A percentile compares a stretch with the other conserved stretches of the same genome.
phyloP scores from a whole-genome alignment of 2,888 invertebrate genomes.

The Zygothrica quintamaculata region DNA sequence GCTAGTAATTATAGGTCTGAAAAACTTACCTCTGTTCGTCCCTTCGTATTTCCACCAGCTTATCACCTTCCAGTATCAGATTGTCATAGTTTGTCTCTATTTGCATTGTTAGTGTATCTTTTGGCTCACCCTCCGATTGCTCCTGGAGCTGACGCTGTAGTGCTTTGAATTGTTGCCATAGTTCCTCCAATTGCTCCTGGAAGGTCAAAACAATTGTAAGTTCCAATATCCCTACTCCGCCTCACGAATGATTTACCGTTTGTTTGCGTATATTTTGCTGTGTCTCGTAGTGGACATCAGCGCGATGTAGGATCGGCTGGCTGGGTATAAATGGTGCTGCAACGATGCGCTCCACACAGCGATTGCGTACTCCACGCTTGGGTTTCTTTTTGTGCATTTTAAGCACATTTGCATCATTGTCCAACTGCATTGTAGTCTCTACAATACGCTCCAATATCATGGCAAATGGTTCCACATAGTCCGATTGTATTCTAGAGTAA shows the following conservation, averaged over 20 bases:
- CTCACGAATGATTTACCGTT: constrained; percentile 72
- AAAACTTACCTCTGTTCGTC: constrained; percentile 77
- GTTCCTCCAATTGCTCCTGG: constrained; percentile 78
- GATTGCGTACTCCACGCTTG: constrained; percentile 67
- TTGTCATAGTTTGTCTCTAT: constrained; percentile 84
- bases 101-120: constrained; percentile 82
- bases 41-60: constrained; percentile 81
- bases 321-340: constrained; percentile 77
- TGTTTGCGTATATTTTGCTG: constrained; percentile 82
- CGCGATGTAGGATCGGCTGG: constrained; percentile 78
- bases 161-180: constrained; percentile 84
- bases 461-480: constrained; percentile 82
- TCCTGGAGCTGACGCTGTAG: constrained; percentile 82
- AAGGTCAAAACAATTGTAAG: constrained; percentile 36
- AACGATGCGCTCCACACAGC: constrained; percentile 66
- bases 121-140: constrained; percentile 82
- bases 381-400: constrained; percentile 63
- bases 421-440: constrained; percentile 55
- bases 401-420: constrained; percentile 37
- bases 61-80: constrained; percentile 83
- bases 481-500: constrained; percentile 81
- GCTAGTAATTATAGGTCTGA: background rate
- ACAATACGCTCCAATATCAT: constrained; percentile 82
- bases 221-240: background rate
- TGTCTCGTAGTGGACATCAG: constrained; percentile 82